These are phyloP conservation scores for Apocheima hispidaria DNA, from an alignment of 2,888 invertebrate species.

Conservation along the genomic window DNA sequence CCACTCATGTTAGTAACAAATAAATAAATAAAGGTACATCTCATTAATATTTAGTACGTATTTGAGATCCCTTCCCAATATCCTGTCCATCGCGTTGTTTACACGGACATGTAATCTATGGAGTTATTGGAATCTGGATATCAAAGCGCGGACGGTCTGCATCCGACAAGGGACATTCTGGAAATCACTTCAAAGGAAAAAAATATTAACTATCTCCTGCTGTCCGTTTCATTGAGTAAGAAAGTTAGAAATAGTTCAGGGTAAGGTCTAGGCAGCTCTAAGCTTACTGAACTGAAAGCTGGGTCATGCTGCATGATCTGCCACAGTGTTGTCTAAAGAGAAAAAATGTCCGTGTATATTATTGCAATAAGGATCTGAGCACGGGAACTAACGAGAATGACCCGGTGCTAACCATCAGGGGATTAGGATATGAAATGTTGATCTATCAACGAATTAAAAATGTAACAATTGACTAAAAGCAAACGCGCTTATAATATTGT, in stretches of 20 bases:
- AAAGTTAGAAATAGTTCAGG: not conserved
- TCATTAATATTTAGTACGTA: constrained; percentile 22
- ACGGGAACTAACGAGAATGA: too few species aligned
- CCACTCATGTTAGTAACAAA: not conserved
- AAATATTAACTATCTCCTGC: not conserved
- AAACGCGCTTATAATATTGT: too few species aligned
- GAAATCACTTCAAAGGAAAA: constrained; percentile 15
- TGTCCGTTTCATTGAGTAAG: not conserved
- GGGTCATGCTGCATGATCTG: too few species aligned
- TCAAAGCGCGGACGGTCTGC: constrained; percentile 27
- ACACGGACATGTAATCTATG: constrained; percentile 32
- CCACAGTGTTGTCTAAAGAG: too few species aligned
- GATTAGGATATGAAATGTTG: too few species aligned
- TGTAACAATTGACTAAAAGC: too few species aligned
- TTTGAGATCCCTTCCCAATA: constrained; percentile 24
- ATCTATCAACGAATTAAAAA: too few species aligned
- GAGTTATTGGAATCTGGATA: constrained; percentile 36
- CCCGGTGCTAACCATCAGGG: too few species aligned
- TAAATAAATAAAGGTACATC: constrained; percentile 4
- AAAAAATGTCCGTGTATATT: too few species aligned
- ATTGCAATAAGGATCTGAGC: too few species aligned
- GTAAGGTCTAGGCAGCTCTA: not conserved
- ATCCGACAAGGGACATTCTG: constrained; percentile 7
- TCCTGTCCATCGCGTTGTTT: constrained; percentile 31
- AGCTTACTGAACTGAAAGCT: too few species aligned